Percentiles rank a stretch among this genome's conserved stretches.
Conservation (phyloP, 2,797 vertebrate species). For the Centropyge bicolor region DNA sequence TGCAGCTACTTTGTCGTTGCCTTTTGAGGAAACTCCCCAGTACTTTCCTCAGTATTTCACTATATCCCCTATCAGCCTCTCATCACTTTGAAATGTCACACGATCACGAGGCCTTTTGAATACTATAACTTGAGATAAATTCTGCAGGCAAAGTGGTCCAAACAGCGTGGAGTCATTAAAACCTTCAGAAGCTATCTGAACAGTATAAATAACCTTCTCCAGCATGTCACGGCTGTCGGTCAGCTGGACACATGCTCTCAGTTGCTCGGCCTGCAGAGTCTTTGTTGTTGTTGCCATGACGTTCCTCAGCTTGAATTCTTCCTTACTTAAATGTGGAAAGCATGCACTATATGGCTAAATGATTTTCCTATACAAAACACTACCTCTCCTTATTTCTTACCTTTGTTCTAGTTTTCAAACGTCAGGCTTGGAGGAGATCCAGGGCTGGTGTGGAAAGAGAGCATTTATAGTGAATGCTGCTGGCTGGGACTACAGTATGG, state of each 20-base stretch:
- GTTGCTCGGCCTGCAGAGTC: slow-evolving; percentile 2
- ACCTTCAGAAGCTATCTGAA: slow-evolving; percentile 41
- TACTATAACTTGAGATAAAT: not conserved
- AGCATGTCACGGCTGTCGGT: slow-evolving; percentile 37
- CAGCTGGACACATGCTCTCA: slow-evolving; percentile 36
- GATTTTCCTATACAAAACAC: not conserved
- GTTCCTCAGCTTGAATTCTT: slow-evolving; percentile 23
- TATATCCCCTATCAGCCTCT: not conserved
- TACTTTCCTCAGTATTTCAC: slow-evolving; percentile 11
- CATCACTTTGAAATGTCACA: slow-evolving; percentile 8
- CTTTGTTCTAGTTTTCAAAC: slow-evolving; percentile 39
- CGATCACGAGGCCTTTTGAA: slow-evolving; percentile 20
- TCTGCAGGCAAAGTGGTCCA: slow-evolving; percentile 16
- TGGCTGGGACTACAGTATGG: slow-evolving; percentile 29
- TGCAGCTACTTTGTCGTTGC: slow-evolving; percentile 8
- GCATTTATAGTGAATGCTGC: slow-evolving; percentile 13
- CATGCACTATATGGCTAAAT: not conserved
- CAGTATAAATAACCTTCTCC: slow-evolving; percentile 60
- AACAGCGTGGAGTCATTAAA: slow-evolving; percentile 34
- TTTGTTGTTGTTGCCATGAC: slow-evolving; percentile 51
- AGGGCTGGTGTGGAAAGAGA: slow-evolving; percentile 20
- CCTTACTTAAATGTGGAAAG: slow-evolving; percentile 6
- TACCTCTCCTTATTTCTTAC: slow-evolving; percentile 22
- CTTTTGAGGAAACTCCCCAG: slow-evolving; percentile 15
- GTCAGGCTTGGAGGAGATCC: slow-evolving; percentile 37